phyloP scores from a whole-genome alignment of 2,113 vertebrate genomes.

The Apus apus region DNA sequence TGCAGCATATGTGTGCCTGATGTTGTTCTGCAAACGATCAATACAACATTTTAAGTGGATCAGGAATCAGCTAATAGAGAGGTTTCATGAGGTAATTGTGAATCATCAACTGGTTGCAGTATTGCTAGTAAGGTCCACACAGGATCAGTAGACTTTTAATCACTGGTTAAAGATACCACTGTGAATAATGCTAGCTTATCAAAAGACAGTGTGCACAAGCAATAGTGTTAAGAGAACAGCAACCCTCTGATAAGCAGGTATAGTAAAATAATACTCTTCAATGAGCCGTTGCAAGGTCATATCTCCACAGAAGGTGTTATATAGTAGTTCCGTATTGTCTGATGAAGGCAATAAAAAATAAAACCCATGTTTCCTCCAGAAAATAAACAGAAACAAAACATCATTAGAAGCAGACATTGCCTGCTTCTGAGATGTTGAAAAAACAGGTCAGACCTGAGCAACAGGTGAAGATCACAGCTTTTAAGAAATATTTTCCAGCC shows the following conservation, averaged over 20 bases:
- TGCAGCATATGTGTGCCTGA: neutral
- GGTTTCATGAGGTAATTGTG: neutral
- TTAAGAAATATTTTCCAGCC: neutral
- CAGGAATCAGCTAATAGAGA: neutral
- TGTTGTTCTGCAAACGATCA: neutral
- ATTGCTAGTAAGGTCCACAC: neutral
- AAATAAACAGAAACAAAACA: neutral
- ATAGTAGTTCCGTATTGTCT: neutral
- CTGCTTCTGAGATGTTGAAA: neutral
- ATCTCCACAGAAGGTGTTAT: neutral
- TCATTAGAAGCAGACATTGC: rapidly evolving
- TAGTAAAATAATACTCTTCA: neutral
- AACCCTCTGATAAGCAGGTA: neutral
- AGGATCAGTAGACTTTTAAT: neutral
- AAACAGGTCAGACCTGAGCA: neutral
- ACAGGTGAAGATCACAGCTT: neutral
- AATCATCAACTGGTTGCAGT: neutral
- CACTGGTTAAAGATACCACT: neutral
- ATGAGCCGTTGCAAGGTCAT: neutral
- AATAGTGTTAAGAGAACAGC: neutral
- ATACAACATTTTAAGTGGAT: neutral
- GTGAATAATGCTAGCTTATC: neutral
- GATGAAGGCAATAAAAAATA: neutral
- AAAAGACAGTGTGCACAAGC: neutral
- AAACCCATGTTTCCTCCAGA: neutral